Base-by-base conservation (phyloP, 2,888 invertebrate genomes). In the Drosophila robusta region DNA sequence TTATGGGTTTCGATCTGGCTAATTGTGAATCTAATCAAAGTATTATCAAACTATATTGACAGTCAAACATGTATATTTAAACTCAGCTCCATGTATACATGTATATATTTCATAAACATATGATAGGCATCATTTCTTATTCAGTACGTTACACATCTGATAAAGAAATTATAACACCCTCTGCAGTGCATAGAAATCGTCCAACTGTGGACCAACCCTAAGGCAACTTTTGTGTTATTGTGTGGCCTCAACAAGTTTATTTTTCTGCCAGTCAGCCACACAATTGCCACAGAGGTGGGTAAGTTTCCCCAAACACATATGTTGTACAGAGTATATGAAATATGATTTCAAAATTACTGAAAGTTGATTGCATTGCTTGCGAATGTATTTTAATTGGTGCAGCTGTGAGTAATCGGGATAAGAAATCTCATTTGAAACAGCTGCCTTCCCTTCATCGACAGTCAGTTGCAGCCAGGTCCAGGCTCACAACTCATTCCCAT, bases 211-310 rank as follows among this genome's bases (percentile, higher is more conserved):
- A 60, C 60, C 82, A 70, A 60, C 66, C 86, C 82, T 58, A 36
- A 71, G 82, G 86, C 78, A 66, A 67, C 29, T 70, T 57, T 22
- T 60, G 51, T 57, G 49, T 49, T 69, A 67, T 50, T 77, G 67
- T 42, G 62, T 57, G 58, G 64, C 42, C 44, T 60, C 57, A 56
- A 70, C 67, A 66, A 87, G 73, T 76, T 76, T 44, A 81, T 73
- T 85, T 84, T 86, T 76, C 73, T 71, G 73, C 69, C 73, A 86
- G 79, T 79, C 86, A 76, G 69, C 62, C 61, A 52, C 72, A 82
- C 70, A 83, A 83, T 74, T 64, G 68, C 61, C 73, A 60, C 52
- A 63, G 42, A 62, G 57, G 18, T 61, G 54, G 34, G 18, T 52
- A 29, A 50, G 51, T 14, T 39, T 49, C 44, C 11, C 34, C 45